Evolutionary conservation across 2,113 vertebrate genomes (phyloP).

Genomic region (Bubalus kerabau): DNA sequence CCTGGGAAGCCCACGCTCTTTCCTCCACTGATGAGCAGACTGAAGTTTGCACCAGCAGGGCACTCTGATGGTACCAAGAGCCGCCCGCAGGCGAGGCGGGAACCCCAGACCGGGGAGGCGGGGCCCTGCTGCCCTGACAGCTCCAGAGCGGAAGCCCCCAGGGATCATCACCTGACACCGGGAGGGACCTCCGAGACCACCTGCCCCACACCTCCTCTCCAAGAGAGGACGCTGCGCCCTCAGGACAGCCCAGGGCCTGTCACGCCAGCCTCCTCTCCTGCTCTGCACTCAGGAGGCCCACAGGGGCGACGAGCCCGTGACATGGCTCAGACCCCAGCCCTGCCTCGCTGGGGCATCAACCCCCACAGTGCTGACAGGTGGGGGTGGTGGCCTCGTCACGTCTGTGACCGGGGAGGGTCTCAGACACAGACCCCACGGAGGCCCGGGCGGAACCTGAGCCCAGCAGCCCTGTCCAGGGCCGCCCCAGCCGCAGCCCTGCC

Average conservation of each 20-base stretch:
- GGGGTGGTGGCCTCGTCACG: accelerated
- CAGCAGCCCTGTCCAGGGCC: too few species aligned
- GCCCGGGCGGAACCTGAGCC: accelerated
- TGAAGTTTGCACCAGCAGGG: neutral
- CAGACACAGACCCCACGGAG: neutral
- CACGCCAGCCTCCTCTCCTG: neutral
- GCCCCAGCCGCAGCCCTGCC: accelerated
- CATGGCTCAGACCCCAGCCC: accelerated
- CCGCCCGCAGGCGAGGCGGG: neutral
- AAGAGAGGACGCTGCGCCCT: accelerated
- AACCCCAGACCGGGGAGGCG: accelerated
- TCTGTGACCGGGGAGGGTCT: neutral
- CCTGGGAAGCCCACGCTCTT: neutral
- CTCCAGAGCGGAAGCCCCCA: accelerated
- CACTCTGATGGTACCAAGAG: neutral
- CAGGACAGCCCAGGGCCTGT: accelerated
- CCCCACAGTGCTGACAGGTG: accelerated
- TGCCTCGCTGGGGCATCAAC: neutral
- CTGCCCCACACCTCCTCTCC: accelerated
- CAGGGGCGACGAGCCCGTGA: accelerated
- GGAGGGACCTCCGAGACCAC: neutral
- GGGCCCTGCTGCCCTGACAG: neutral
- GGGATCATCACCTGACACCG: accelerated
- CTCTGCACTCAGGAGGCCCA: neutral
- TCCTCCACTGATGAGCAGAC: neutral